Conservation (phyloP, 2,888 invertebrate genomes). For the Macrophya alboannulata region DNA sequence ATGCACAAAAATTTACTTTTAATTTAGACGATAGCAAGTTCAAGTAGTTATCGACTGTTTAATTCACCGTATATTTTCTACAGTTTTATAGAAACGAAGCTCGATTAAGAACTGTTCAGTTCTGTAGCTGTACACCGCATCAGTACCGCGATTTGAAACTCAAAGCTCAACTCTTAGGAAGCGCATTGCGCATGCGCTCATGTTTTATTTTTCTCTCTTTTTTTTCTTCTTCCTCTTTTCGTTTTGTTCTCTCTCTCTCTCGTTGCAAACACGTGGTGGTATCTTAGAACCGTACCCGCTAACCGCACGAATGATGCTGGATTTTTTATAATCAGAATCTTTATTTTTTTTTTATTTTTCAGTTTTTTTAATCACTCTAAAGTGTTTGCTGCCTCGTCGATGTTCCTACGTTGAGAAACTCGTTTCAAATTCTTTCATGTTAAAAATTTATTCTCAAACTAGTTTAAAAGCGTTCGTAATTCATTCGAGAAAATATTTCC, state of each 20-base stretch:
- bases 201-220: constrained; percentile 40
- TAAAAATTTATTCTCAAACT: neutral
- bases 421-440: constrained; percentile 4
- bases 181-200: constrained; percentile 68
- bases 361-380: constrained; percentile 7
- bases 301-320: constrained; percentile 16
- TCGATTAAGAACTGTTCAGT: constrained; percentile 51
- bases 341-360: neutral
- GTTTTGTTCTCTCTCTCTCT: neutral
- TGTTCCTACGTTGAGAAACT: constrained; percentile 11
- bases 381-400: constrained; percentile 54
- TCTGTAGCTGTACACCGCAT: constrained; percentile 50
- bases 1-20: neutral
- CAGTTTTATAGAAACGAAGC: constrained; percentile 35
- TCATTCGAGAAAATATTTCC: neutral
- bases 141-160: constrained; percentile 71
- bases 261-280: constrained; percentile 63
- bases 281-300: constrained; percentile 22
- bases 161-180: constrained; percentile 60
- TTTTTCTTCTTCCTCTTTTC: constrained; percentile 55
- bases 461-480: neutral
- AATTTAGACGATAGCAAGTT: neutral
- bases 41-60: neutral
- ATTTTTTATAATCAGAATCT: neutral
- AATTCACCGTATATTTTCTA: neutral